Conservation (phyloP, 2,888 invertebrate species). For the Volucella inflata region DNA sequence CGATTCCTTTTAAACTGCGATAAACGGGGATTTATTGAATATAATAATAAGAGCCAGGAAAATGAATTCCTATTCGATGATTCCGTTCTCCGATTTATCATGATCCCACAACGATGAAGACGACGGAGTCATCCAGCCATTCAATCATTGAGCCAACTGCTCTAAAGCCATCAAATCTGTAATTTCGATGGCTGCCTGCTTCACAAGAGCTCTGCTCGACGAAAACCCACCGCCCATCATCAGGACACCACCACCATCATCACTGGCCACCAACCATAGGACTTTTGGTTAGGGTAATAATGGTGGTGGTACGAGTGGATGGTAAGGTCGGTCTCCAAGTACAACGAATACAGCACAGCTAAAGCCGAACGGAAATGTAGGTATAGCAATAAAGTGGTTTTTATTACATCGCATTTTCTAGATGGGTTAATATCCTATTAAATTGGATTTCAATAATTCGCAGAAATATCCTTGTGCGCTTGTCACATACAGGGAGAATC, state of each 20-base stretch:
- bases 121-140: constrained; percentile 65
- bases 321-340: constrained; percentile 55
- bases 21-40: constrained; percentile 75
- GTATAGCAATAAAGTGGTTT: constrained; percentile 68
- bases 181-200: constrained; percentile 63
- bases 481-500: constrained; percentile 51
- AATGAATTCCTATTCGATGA: constrained; percentile 72
- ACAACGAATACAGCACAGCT: neutral
- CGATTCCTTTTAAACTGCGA: constrained; percentile 72
- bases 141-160: constrained; percentile 69
- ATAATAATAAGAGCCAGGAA: constrained; percentile 70
- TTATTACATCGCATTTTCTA: constrained; percentile 71
- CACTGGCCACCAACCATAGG: constrained; percentile 48
- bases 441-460: constrained; percentile 69
- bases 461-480: constrained; percentile 64
- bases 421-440: constrained; percentile 66
- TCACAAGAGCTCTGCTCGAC: constrained; percentile 22
- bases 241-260: constrained; percentile 5
- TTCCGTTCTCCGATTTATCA: constrained; percentile 70
- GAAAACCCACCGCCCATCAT: too few relatives aligned
- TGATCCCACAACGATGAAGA: constrained; percentile 68
- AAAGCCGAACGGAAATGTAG: constrained; percentile 57
- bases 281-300: constrained; percentile 7
- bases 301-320: constrained; percentile 5
- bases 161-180: constrained; percentile 68